Base-by-base conservation (phyloP, 2,797 vertebrate genomes). In the Gephyroberyx darwinii region DNA sequence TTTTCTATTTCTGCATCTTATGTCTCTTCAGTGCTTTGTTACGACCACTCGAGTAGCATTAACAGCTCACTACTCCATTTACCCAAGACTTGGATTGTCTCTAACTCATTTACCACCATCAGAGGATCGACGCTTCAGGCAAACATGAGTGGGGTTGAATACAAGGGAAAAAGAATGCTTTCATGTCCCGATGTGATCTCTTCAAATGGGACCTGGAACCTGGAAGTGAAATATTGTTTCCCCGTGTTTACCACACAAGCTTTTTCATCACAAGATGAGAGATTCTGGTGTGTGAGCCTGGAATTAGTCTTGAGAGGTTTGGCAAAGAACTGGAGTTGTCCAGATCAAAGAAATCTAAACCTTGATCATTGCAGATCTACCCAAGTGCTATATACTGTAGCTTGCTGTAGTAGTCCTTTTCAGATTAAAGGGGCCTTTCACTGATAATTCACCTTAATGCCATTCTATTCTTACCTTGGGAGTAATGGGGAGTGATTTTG, bases 71-170 rank as follows among this genome's bases (percentile, higher is more conserved):
- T 88, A 90, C 83, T 93, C 92, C 92, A 94, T 94, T 94, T 92
- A 88, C 89, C 90, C 82, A 86, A 91, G 92, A 90, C 92, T 92
- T 90, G 88, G 91, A 93, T 94, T 93, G 92, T 93, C 93, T 93
- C 92, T 93, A 94, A 95, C 90, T 89, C 90, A 94, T 93, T 94
- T 94, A 94, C 90, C 90, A 92, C 88, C 92, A 93, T 94, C 92
- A 89, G 91, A 90, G 90, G 90, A 91, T 90, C 86, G 52, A 85
- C 82, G 91, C 93, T 92, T 91, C 89, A 82, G 93, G 93, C 93
- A 81, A 91, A 86, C 86, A 87, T 83, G 88, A 93, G 88, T 90
- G 90, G 82, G 84, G 80, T 88, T 86, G 85, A 79, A 86, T 90
- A 86, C 83, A 91, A 91, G 86, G 78, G 87, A 89, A 87, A 91